Percentiles rank a stretch among this genome's conserved stretches.
Conservation (phyloP, 1,140 invertebrate genomes). For the Bathynomus jamesi region DNA sequence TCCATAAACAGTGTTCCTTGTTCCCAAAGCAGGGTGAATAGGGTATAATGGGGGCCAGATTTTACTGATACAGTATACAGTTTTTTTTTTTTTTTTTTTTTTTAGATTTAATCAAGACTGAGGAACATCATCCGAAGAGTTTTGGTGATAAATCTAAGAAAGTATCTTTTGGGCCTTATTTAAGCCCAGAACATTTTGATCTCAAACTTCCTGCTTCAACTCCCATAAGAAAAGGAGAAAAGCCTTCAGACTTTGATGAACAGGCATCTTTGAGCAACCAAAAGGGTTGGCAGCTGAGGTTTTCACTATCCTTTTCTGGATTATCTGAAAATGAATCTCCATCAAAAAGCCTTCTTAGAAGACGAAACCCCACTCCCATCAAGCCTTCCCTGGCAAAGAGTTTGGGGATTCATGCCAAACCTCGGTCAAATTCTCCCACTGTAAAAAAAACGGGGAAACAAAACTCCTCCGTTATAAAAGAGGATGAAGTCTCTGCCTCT, state of each 20-base stretch:
- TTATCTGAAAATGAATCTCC: conserved; percentile 5
- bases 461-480: neutral
- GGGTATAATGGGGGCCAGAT: too few relatives aligned
- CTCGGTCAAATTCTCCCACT: too few relatives aligned
- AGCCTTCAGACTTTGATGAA: conserved; percentile 17
- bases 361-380: conserved; percentile 31
- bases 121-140: too few relatives aligned
- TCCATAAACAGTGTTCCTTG: too few relatives aligned
- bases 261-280: neutral
- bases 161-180: conserved; percentile 47
- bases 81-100: too few relatives aligned
- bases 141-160: conserved; percentile 34
- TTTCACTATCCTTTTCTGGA: neutral
- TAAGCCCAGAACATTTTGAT: conserved; percentile 48
- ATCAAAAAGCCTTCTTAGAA: conserved; percentile 26
- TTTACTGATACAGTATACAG: too few relatives aligned
- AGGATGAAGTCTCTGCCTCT: neutral
- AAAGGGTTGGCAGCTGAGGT: too few relatives aligned
- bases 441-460: too few relatives aligned
- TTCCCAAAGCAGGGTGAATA: too few relatives aligned
- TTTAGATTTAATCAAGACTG: too few relatives aligned
- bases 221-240: conserved; percentile 45
- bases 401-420: conserved; percentile 19
- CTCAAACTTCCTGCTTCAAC: conserved; percentile 44
- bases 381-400: conserved; percentile 30